Conservation (phyloP, 2,113 vertebrate genomes). For the Cyphomyrus discorhynchus region DNA sequence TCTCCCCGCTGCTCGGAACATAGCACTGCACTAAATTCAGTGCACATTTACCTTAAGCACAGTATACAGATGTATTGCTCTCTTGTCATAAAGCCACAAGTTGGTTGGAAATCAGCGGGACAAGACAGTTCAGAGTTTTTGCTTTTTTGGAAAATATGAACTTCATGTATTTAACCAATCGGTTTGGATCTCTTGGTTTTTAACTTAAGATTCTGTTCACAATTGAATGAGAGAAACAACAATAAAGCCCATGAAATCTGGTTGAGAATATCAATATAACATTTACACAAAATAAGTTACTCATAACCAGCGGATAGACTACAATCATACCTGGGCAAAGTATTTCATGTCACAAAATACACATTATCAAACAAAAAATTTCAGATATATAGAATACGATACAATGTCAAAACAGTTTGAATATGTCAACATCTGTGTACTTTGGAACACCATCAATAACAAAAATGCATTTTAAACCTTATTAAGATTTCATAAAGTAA, state of each 20-base stretch:
- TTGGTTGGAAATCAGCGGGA: background rate
- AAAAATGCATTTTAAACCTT: background rate
- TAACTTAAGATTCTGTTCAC: background rate
- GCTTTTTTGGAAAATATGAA: background rate
- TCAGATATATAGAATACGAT: background rate
- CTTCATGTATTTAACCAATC: background rate
- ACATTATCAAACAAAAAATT: background rate
- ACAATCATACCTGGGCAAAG: background rate
- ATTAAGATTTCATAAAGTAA: background rate
- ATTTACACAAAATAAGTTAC: background rate
- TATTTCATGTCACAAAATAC: background rate
- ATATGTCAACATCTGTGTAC: background rate
- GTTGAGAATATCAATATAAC: background rate
- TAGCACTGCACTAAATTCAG: conserved; percentile 25
- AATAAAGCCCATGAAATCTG: background rate
- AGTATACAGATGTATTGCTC: conserved; percentile 18
- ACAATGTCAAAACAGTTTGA: background rate
- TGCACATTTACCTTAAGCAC: background rate
- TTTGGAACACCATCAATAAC: background rate
- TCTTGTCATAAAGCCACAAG: background rate
- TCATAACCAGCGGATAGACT: background rate
- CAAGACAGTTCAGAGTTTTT: background rate
- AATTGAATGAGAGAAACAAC: background rate
- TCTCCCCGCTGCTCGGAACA: conserved; percentile 28
- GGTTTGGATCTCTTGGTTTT: background rate